Percentiles rank a stretch among this genome's conserved stretches.
Conservation (phyloP, 2,888 invertebrate genomes). For the Phrixothrix hirtus region DNA sequence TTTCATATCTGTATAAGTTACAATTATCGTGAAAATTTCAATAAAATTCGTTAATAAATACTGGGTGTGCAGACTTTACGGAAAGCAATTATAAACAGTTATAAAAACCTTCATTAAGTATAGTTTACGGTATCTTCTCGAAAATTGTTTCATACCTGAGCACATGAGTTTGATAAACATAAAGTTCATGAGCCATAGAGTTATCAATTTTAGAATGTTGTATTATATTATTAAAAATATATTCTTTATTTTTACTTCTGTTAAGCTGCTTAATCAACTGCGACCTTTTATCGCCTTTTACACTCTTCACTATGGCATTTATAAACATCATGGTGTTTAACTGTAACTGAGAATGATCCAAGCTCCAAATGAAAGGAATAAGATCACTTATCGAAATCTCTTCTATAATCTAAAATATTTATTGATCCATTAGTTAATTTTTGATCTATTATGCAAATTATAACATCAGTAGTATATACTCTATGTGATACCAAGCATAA, state of each 20-base stretch:
- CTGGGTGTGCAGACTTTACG: too few species aligned
- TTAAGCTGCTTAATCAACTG: conserved; percentile 49
- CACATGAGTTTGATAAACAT: conserved; percentile 49
- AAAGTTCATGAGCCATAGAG: conserved; percentile 49
- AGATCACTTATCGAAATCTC: conserved; percentile 35
- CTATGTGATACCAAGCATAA: too few species aligned
- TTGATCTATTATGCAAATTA: too few species aligned
- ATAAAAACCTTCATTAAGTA: too few species aligned
- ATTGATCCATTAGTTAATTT: too few species aligned
- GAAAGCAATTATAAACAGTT: too few species aligned
- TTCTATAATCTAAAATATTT: conserved; percentile 25
- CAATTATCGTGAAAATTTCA: too few species aligned
- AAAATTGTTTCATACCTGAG: conserved; percentile 44
- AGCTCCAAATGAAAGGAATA: conserved; percentile 41
- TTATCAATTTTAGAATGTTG: conserved; percentile 29
- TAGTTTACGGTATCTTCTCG: too few species aligned
- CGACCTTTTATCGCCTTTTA: conserved; percentile 44
- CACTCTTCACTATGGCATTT: conserved; percentile 47
- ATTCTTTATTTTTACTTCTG: conserved; percentile 38
- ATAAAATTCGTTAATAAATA: too few species aligned
- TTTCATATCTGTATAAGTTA: too few species aligned
- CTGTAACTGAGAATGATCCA: conserved; percentile 41
- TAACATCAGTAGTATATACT: too few species aligned
- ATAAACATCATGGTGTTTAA: conserved; percentile 47
- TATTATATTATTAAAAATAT: conserved; percentile 36